Evolutionary conservation across 2,888 invertebrate species (phyloP).

Genomic region (Acronicta psi): DNA sequence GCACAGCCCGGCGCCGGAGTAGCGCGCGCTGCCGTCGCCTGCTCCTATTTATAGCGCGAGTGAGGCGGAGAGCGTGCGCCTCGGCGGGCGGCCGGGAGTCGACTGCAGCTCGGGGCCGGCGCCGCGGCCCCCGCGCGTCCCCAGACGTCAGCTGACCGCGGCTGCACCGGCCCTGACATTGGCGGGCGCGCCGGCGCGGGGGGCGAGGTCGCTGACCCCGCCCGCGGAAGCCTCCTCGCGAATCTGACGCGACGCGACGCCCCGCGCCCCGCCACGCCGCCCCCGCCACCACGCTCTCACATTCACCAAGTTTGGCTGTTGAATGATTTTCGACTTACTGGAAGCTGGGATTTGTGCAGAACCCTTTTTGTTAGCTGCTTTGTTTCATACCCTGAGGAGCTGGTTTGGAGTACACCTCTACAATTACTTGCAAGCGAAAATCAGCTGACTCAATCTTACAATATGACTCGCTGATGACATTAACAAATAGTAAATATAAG

Average conservation of each 20-base stretch:
- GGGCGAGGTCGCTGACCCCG: constrained; percentile 85
- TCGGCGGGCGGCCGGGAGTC: constrained; percentile 75
- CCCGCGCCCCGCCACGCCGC: constrained; percentile 63
- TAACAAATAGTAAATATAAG: constrained; percentile 16
- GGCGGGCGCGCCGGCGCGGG: constrained; percentile 84
- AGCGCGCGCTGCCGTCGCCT: constrained; percentile 92
- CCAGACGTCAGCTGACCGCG: constrained; percentile 89
- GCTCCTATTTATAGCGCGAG: constrained; percentile 78
- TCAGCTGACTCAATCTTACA: constrained; percentile 31
- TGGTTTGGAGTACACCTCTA: constrained; percentile 10
- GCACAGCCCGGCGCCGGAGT: constrained; percentile 96
- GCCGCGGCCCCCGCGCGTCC: constrained; percentile 85
- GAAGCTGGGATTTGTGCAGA: constrained; percentile 33
- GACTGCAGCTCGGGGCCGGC: constrained; percentile 82
- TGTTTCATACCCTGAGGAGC: constrained; percentile 24
- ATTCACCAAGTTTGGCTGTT: constrained; percentile 74
- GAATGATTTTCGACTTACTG: constrained; percentile 70
- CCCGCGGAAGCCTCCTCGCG: constrained; percentile 87
- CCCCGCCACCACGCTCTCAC: constrained; percentile 64
- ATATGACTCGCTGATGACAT: constrained; percentile 22
- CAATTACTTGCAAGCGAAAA: constrained; percentile 15
- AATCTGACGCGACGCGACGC: constrained; percentile 69
- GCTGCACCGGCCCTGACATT: constrained; percentile 89
- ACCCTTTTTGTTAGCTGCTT: constrained; percentile 31
- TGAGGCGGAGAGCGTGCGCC: constrained; percentile 70